Evolutionary conservation across 2,797 vertebrate species (phyloP).

Genomic region (Paratrypauchen microcephalus): DNA sequence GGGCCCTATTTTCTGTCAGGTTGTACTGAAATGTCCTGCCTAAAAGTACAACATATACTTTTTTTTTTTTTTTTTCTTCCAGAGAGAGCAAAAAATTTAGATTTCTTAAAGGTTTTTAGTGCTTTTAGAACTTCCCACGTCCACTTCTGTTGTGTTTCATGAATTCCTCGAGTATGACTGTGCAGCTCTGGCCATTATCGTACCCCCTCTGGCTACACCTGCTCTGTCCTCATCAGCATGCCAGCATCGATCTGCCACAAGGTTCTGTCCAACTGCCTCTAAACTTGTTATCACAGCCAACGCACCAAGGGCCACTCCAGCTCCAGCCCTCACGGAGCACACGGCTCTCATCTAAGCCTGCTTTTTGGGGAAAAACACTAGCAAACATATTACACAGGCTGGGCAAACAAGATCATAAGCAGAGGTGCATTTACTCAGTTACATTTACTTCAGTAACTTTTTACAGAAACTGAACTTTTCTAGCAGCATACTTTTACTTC

Average conservation of each 20-base stretch:
- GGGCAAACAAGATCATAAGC: slow-evolving; percentile 16
- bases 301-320: slow-evolving; percentile 44
- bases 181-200: slow-evolving; percentile 71
- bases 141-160: slow-evolving; percentile 28
- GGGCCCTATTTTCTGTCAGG: neutral
- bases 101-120: slow-evolving; percentile 48
- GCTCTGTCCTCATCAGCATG: slow-evolving; percentile 72
- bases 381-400: slow-evolving; percentile 5
- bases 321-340: slow-evolving; percentile 3
- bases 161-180: slow-evolving; percentile 53
- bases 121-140: slow-evolving; percentile 10
- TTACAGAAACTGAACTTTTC: too few species aligned
- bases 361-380: slow-evolving; percentile 11
- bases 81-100: slow-evolving; percentile 28
- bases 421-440: too few species aligned
- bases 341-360: slow-evolving; percentile 28
- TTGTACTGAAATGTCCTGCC: neutral
- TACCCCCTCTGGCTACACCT: slow-evolving; percentile 72
- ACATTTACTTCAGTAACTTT: too few species aligned
- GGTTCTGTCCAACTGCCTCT: slow-evolving; percentile 58
- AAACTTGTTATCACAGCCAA: slow-evolving; percentile 59
- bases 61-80: neutral
- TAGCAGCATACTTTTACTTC: too few species aligned
- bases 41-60: neutral
- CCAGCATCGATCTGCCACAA: slow-evolving; percentile 54